Evolutionary conservation across 1,140 invertebrate genomes (phyloP), one percentile per base, ranked within the genome.

Genomic region (Temnothorax curvispinosus): DNA sequence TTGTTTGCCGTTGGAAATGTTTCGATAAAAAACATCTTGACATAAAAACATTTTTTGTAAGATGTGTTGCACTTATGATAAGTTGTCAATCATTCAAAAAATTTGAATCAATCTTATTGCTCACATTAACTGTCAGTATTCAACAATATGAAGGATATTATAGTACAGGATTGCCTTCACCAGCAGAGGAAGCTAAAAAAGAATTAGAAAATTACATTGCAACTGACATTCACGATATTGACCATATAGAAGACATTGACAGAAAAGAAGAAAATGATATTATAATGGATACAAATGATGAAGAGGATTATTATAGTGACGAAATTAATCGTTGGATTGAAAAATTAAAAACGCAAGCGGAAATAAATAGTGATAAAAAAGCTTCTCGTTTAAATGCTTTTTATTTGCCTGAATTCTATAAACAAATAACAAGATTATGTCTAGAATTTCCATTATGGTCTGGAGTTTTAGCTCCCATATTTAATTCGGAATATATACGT

Each of bases 381-480:
- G 65, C 65, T 69, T 69, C 65, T 69, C 38, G n/a, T 47, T 69
- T 69, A 69, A 69, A 69, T 69, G n/a, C 38, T 21, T 69, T 69
- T 69, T 6, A 27, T 27, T 69, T 27, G 27, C 27, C 27, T 27
- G 27, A 27, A 27, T 27, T 27, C 27, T 27, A 69, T 47, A 69
- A 69, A 69, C 65, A 44, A 69, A 21, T 69, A 69, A 69, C 27
- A 27, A 47, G 44, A 64, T 64, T 64, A 32, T 64, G 32, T 64
- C 7, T 64, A 64, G 60, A 64, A 35, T 64, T 64, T 35, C 60
- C 60, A 32, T 64, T 64, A 64, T 62, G 60, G 27, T 32, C 60
- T 62, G 60, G 21, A 62, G 60, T 35, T 50, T 65, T 65, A 65
- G 8, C 35, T n/a, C 64, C 35, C 8, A 41, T 65, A 65, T 65